phyloP scores from a whole-genome alignment of 2,113 vertebrate species.

The Nicator chloris region DNA sequence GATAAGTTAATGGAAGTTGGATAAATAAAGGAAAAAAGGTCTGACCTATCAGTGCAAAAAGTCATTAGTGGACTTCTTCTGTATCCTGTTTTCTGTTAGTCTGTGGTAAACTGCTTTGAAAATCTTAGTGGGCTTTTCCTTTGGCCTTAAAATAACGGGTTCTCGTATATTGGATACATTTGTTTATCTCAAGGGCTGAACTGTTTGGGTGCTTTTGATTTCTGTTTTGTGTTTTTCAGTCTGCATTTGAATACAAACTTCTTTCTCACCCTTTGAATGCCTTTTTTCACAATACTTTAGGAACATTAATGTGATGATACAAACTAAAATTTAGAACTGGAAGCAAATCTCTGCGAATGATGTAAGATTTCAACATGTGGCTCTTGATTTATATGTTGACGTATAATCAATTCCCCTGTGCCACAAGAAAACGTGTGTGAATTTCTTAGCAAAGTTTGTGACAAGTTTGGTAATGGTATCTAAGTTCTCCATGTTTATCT shows the following conservation, averaged over 20 bases:
- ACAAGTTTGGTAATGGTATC: neutral
- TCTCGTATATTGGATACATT: conserved; percentile 42
- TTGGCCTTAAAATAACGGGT: conserved; percentile 39
- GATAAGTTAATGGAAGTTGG: conserved; percentile 62
- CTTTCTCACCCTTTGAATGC: neutral
- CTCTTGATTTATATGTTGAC: neutral
- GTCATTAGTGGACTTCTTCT: conserved; percentile 55
- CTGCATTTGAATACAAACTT: neutral
- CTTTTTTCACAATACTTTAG: neutral
- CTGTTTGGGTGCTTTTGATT: conserved; percentile 45
- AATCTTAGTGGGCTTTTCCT: conserved; percentile 47
- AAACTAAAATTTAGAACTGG: neutral
- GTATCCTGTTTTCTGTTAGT: conserved; percentile 66
- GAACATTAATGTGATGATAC: conserved; percentile 1
- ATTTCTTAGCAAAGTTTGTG: neutral
- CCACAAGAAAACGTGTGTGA: neutral
- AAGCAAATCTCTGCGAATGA: neutral
- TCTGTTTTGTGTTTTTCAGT: conserved; percentile 29
- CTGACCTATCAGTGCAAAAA: conserved; percentile 31
- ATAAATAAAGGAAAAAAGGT: conserved; percentile 63
- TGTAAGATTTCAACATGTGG: neutral
- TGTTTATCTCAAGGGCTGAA: conserved; percentile 59
- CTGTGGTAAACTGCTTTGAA: conserved; percentile 49
- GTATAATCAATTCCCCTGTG: neutral
- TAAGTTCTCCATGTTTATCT: neutral